These are phyloP conservation scores for Seriola aureovittata DNA, from an alignment of 2,113 vertebrate species.

Conservation along the genomic window DNA sequence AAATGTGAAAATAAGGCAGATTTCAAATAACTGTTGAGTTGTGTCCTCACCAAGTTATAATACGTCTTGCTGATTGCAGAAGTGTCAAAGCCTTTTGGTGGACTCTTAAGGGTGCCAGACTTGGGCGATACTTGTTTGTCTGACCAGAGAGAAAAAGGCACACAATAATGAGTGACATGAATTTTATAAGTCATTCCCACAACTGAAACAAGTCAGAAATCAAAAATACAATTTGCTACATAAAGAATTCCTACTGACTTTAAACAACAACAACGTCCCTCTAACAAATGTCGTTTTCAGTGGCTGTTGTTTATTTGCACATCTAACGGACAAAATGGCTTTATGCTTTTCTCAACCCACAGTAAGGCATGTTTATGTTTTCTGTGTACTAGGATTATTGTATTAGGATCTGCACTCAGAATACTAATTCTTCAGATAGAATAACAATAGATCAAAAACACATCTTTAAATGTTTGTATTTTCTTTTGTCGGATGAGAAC, in stretches of 20 bases:
- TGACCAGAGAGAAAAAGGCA: slow-evolving; percentile 66
- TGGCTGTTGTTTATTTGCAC: not conserved
- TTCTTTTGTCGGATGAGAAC: not conserved
- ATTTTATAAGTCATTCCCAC: too few species aligned
- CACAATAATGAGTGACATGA: too few species aligned
- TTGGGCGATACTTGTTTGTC: slow-evolving; percentile 98
- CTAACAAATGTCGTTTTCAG: not conserved
- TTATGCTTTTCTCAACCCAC: not conserved
- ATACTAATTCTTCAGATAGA: not conserved
- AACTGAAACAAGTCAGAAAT: not conserved
- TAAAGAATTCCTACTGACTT: not conserved
- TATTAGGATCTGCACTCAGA: not conserved
- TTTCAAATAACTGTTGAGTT: not conserved
- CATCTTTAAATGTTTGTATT: not conserved
- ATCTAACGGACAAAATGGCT: not conserved
- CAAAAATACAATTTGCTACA: not conserved
- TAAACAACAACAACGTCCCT: not conserved
- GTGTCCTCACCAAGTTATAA: slow-evolving; percentile 94
- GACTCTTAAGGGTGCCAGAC: slow-evolving; percentile 94
- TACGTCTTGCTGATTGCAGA: slow-evolving; percentile 98
- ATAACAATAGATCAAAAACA: not conserved
- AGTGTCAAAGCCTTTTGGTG: slow-evolving; percentile 96
- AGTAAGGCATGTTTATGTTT: not conserved
- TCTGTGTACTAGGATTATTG: not conserved
- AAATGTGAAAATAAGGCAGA: not conserved